phyloP scores from a whole-genome alignment of 2,797 vertebrate genomes.

The Sparus aurata region DNA sequence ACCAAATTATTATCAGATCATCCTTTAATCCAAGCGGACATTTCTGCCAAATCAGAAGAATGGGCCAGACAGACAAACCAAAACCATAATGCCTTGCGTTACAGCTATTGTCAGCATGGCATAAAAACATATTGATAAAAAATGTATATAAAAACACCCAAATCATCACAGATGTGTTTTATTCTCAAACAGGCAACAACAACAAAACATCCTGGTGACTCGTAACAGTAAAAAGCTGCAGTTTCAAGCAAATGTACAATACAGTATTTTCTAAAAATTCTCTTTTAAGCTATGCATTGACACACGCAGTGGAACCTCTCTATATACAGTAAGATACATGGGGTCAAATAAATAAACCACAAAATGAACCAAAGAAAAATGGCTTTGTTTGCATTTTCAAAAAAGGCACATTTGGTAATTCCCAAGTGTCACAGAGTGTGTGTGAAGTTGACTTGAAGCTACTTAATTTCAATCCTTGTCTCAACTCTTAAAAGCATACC shows the following conservation, averaged over 20 bases:
- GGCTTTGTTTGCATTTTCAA: slow-evolving; percentile 23
- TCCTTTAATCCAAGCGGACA: too few species aligned
- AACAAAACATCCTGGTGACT: slow-evolving; percentile 29
- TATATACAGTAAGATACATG: slow-evolving; percentile 40
- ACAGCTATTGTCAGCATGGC: too few species aligned
- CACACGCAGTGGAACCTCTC: slow-evolving; percentile 17
- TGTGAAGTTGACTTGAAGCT: background rate
- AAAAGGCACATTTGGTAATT: slow-evolving; percentile 17
- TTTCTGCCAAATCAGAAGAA: too few species aligned
- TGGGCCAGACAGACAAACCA: too few species aligned
- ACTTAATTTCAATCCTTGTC: background rate
- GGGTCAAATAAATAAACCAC: slow-evolving; percentile 54
- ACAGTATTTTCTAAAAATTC: slow-evolving; percentile 26
- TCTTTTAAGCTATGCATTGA: slow-evolving; percentile 32
- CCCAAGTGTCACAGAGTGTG: slow-evolving; percentile 1
- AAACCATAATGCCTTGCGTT: too few species aligned
- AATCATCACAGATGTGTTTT: slow-evolving; percentile 42
- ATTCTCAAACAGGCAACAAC: slow-evolving; percentile 50
- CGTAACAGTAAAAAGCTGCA: slow-evolving; percentile 8
- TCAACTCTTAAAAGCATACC: too few species aligned
- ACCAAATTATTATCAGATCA: too few species aligned
- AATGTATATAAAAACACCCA: background rate
- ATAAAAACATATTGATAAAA: too few species aligned
- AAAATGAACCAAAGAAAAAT: slow-evolving; percentile 36
- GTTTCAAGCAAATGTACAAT: slow-evolving; percentile 24